phyloP scores from a whole-genome alignment of 1,140 invertebrate species.

The Dreissena polymorpha region DNA sequence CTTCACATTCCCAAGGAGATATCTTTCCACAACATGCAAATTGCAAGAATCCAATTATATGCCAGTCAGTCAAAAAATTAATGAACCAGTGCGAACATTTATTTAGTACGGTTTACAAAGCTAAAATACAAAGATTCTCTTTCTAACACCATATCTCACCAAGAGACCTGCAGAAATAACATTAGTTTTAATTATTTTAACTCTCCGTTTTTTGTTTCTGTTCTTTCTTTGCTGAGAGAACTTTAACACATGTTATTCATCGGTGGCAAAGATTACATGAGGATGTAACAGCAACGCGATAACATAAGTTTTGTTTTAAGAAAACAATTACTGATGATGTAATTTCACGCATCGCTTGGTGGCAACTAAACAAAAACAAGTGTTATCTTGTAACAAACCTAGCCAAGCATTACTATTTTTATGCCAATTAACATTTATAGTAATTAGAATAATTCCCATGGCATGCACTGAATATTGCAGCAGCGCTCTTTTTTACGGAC shows the following conservation, averaged over 20 bases:
- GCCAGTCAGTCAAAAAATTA: conserved; percentile 38
- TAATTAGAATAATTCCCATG: conserved; percentile 20
- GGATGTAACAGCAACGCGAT: background rate
- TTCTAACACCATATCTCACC: too few species aligned
- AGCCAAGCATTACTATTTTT: conserved; percentile 28
- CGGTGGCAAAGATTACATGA: too few species aligned
- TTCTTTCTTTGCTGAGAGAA: too few species aligned
- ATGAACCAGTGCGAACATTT: conserved; percentile 27
- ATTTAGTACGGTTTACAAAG: conserved; percentile 23
- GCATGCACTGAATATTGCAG: background rate
- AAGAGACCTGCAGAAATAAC: too few species aligned
- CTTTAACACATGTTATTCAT: too few species aligned
- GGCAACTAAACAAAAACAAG: conserved; percentile 37
- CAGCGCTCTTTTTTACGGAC: background rate
- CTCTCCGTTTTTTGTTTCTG: too few species aligned
- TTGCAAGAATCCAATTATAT: conserved; percentile 43
- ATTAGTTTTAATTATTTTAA: too few species aligned
- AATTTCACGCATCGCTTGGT: conserved; percentile 33
- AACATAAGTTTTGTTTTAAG: conserved; percentile 1
- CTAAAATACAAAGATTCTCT: background rate
- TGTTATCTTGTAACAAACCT: background rate
- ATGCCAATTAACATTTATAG: conserved; percentile 36
- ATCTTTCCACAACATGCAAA: conserved; percentile 34
- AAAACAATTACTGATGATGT: conserved; percentile 39
- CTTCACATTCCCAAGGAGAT: background rate